Conservation (phyloP, 1,140 invertebrate species). For the Atta cephalotes region DNA sequence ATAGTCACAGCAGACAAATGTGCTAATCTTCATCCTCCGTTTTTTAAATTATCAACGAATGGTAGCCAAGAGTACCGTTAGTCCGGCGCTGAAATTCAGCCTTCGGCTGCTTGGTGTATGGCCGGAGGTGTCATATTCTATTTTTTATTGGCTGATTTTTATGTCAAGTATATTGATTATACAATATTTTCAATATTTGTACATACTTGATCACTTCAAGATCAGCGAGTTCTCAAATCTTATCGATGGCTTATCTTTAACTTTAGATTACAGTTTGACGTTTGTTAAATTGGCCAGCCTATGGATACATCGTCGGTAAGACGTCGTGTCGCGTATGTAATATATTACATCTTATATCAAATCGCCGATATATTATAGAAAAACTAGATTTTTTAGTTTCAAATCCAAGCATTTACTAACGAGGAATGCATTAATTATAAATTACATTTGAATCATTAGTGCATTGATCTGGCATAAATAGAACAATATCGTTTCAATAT, state of each 20-base stretch:
- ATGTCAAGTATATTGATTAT: neutral
- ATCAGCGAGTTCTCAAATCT: constrained; percentile 23
- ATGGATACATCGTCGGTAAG: constrained; percentile 48
- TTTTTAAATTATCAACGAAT: too few species aligned
- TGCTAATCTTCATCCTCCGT: too few species aligned
- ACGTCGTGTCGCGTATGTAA: neutral
- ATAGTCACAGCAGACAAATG: too few species aligned
- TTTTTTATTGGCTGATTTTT: neutral
- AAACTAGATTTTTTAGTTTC: neutral
- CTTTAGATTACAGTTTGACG: constrained; percentile 18
- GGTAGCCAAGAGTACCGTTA: neutral
- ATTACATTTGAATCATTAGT: neutral
- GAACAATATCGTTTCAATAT: too few species aligned
- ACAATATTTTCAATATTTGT: constrained; percentile 48
- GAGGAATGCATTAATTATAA: neutral
- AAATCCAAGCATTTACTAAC: neutral
- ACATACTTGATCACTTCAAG: constrained; percentile 25
- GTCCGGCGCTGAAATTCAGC: constrained; percentile 2
- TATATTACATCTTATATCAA: neutral
- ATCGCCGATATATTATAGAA: neutral
- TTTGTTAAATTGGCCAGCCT: constrained; percentile 39
- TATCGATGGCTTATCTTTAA: constrained; percentile 25
- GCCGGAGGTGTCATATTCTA: neutral
- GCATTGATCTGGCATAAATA: neutral
- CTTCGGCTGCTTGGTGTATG: constrained; percentile 21